phyloP scores from a whole-genome alignment of 2,113 vertebrate species.

The Hemiprocne comata region DNA sequence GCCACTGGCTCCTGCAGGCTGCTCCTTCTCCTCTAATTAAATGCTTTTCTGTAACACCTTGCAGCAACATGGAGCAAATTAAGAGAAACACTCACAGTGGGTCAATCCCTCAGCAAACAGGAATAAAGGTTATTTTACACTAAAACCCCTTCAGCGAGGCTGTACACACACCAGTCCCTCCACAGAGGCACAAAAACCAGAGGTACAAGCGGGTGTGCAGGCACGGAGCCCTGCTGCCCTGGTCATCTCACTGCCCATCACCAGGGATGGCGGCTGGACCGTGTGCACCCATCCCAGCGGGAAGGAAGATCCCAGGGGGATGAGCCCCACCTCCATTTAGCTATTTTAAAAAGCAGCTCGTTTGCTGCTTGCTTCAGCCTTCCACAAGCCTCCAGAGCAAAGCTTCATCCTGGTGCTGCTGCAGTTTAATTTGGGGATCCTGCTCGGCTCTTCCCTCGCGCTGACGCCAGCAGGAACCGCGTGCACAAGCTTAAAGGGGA shows the following conservation, averaged over 20 bases:
- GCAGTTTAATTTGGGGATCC: neutral
- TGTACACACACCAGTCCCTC: neutral
- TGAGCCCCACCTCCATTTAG: neutral
- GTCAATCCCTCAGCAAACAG: neutral
- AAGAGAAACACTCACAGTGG: neutral
- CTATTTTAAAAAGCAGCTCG: conserved; percentile 12
- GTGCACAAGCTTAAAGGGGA: conserved; percentile 13
- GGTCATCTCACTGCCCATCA: accelerated
- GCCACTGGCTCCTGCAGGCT: neutral
- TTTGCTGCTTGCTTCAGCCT: neutral
- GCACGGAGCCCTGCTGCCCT: neutral
- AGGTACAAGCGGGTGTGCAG: accelerated
- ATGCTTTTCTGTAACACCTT: neutral
- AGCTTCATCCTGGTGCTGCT: neutral
- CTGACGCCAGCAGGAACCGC: neutral
- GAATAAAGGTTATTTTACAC: neutral
- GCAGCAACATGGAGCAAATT: neutral
- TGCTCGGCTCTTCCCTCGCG: neutral
- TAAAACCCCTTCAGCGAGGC: neutral
- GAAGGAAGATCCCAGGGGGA: neutral
- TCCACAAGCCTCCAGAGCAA: neutral
- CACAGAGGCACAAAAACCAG: neutral
- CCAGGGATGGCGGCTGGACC: accelerated
- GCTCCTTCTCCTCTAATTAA: neutral
- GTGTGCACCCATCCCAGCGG: accelerated